Evolutionary conservation across 2,888 invertebrate species (phyloP), one percentile per base, ranked within the genome.

Genomic region (Agapetus fuscipes): DNA sequence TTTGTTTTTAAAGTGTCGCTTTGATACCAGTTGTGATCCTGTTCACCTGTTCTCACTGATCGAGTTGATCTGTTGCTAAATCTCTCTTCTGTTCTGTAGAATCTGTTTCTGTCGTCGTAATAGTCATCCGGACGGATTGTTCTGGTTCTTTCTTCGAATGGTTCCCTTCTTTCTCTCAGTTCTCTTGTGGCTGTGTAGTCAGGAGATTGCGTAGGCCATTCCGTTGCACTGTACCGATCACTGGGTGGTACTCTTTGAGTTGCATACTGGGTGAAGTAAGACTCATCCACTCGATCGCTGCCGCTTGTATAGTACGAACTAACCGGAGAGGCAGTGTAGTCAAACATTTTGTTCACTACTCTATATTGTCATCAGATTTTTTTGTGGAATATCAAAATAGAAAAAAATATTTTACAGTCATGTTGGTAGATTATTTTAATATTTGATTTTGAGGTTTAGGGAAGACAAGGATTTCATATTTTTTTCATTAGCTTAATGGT

Each of bases 101-200:
- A 33, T 31, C 41, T 43, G 24, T 37, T 45, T 27, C 48, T 37
- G 34, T 46, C 48, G 26, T 48, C 48, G 37, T 46, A 46, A 28
- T 45, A 45, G 27, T 48, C 48, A 12, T 46, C 45, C 3, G 48
- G 48, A 46, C 45, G 45, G 45, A 48, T 48, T 14, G 48, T 48
- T 39, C 48, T 41, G 11, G 48, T 48, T 39, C 48, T 45, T 34
- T 48, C 48, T 36, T 48, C 48, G 36, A 41, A 48, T 5, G 48
- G 45, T 24, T 48, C 48, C 14, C 43, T 45, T 30, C 38, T 40
- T 25, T 38, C 41, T 31, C 43, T 34, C 7, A 38, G 30, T 17
- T 44, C 39, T 15, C 39, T 33, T 13, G 38, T 30, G 12, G 40
- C 38, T 4, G 43, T 30, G 16, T 48, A 45, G 17, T 43, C 43